Evolutionary conservation across 2,888 invertebrate species (phyloP), one percentile per base, ranked within the genome.

Genomic region (Amphipyra tragopoginis): DNA sequence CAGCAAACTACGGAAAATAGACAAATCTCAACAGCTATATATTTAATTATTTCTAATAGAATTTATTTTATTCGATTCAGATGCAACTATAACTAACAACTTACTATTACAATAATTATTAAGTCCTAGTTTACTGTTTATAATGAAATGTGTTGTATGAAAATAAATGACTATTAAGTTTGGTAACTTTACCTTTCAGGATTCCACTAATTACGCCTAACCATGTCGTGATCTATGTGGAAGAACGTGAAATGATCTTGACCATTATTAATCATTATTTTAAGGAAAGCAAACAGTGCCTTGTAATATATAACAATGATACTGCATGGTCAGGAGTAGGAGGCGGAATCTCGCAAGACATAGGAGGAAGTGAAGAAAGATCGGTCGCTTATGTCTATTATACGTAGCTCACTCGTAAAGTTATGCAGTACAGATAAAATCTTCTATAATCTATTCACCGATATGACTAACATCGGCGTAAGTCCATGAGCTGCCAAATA

Each of bases 1-100:
- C 84, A 84, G 90, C 87, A 87, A 89, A 90, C 93, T 92, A 92
- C 89, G 87, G 90, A 90, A 92, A 92, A 93, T 93, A 92, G 92
- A 91, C 87, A 86, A 86, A 81, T 83, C 76, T 87, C 82, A 82
- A 87, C 86, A 77, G 52, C 78, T 89, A 86, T 82, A 75, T 65
- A 76, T 76, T 66, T 75, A 77, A 77, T 62, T 72, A 66, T 45
- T 52, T 55, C 83, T 87, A 85, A 85, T 88, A 87, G 79, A 84
- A 80, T 86, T 21, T 78, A 80, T 81, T 80, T 79, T 79, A 83
- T 88, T 86, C 84, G 84, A 83, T 87, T 86, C 84, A 83, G 84
- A 86, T 82, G 80, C 85, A 79, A 80, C 85, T 88, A 88, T 84
- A 58, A 76, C 87, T 89, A 86, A 79, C 72, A 63, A 76, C 75